These are phyloP conservation scores for Eclectus roratus DNA, from an alignment of 2,113 vertebrate species.

Conservation along the genomic window DNA sequence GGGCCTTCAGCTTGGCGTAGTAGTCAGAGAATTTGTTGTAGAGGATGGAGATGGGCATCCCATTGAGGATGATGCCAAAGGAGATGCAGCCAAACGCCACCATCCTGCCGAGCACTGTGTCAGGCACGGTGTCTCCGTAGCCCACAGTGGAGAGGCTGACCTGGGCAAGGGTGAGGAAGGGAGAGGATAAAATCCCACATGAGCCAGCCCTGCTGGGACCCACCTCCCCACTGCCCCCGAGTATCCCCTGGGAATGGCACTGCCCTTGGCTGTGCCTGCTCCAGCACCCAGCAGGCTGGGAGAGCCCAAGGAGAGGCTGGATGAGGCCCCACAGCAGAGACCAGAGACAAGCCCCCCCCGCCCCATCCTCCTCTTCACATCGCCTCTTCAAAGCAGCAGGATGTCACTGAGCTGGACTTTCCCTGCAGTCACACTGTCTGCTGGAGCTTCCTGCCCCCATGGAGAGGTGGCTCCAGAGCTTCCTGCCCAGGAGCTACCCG, in stretches of 20 bases:
- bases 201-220: neutral
- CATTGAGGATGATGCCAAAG: constrained; percentile 92
- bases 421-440: neutral
- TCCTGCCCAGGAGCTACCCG: neutral
- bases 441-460: neutral
- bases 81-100: constrained; percentile 89
- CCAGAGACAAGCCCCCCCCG: neutral
- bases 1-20: constrained; percentile 83
- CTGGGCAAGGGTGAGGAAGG: constrained; percentile 59
- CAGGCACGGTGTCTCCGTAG: constrained; percentile 86
- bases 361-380: neutral
- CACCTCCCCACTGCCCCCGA: neutral
- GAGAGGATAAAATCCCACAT: accelerated
- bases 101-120: constrained; percentile 81
- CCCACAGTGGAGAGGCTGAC: constrained; percentile 93
- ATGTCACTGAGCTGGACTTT: accelerated
- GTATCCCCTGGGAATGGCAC: accelerated
- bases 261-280: neutral
- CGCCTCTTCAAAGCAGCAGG: neutral
- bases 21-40: constrained; percentile 87
- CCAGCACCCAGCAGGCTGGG: neutral
- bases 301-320: neutral
- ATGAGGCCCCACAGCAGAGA: neutral
- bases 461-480: neutral
- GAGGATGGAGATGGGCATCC: constrained; percentile 88